Percentiles rank a stretch among this genome's conserved stretches.
Evolutionary conservation across 2,888 invertebrate species (phyloP).

Genomic region (Trisateles emortualis): DNA sequence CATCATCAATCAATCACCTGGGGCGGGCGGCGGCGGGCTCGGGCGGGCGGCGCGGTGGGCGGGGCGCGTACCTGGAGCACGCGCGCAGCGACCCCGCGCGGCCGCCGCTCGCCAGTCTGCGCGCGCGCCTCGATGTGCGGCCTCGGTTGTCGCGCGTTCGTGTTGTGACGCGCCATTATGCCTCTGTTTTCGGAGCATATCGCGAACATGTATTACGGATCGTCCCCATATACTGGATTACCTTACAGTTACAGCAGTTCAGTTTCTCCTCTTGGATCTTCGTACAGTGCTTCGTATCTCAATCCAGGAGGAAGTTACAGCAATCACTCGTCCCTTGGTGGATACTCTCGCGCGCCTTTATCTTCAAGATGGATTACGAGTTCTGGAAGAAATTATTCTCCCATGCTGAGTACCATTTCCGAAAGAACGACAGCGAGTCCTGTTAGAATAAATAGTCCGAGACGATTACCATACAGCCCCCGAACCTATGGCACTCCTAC

Average conservation of each 20-base stretch:
- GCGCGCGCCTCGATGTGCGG: slow-evolving; percentile 60
- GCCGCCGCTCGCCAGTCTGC: slow-evolving; percentile 59
- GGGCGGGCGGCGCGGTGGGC: slow-evolving; percentile 55
- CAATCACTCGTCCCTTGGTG: slow-evolving; percentile 81
- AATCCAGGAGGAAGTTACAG: slow-evolving; percentile 81
- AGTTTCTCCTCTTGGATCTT: slow-evolving; percentile 68
- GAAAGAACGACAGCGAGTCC: slow-evolving; percentile 73
- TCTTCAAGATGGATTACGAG: slow-evolving; percentile 74
- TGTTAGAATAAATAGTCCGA: slow-evolving; percentile 76
- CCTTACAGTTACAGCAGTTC: slow-evolving; percentile 80
- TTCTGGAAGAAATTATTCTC: slow-evolving; percentile 88
- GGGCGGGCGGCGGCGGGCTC: slow-evolving; percentile 47
- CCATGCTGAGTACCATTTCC: slow-evolving; percentile 91
- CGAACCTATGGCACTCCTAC: slow-evolving; percentile 77
- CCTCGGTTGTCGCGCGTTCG: slow-evolving; percentile 58
- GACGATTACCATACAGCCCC: slow-evolving; percentile 82
- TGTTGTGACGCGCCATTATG: slow-evolving; percentile 75
- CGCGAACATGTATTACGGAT: slow-evolving; percentile 86
- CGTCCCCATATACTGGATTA: slow-evolving; percentile 81
- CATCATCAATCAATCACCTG: slow-evolving; percentile 82
- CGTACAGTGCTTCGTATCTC: slow-evolving; percentile 83
- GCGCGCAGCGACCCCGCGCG: slow-evolving; percentile 39
- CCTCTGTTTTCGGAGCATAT: slow-evolving; percentile 90
- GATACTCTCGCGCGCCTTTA: slow-evolving; percentile 85
- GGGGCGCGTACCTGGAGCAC: slow-evolving; percentile 58